Evolutionary conservation across 2,797 vertebrate species (phyloP), one percentile per base, ranked within the genome.

Genomic region (Pagetopsis macropterus): DNA sequence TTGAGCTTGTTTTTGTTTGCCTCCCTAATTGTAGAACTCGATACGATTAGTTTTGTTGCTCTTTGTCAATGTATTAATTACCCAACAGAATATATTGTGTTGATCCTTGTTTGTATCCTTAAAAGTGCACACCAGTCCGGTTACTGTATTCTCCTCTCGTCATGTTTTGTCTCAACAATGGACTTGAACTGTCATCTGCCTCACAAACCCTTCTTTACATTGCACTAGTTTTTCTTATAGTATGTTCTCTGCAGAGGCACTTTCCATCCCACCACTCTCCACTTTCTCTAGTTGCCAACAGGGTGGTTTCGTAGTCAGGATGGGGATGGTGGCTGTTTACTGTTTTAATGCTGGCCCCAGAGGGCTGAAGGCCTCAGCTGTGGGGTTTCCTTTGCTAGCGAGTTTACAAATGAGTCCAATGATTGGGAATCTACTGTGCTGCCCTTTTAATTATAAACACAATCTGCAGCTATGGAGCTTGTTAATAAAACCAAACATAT

Each of bases 251-350:
- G 0, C n/a, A 23, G 14, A 50, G 33, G 5, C 3, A 45, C 9
- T 84, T 88, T 87, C 75, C 83, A 78, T 61, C 67, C 55, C 71
- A 72, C 70, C 48, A 62, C 60, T 72, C 19, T 79, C 33, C 3
- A n/a, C 48, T 54, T 66, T 37, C 21, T 63, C 11, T 75, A 57
- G 78, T 87, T 91, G 63, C 70, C 66, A 76, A 0, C 49, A 14
- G 4, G 50, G 70, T 48, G 76, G 1, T 79, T 69, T 70, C 0
- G 86, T 89, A 56, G 89, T 82, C 85, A 92, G 82, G 83, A 86
- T 51, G 43, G 90, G 77, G 83, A 85, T 37, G 3, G 13, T 2
- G 19, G 61, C 63, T 92, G 90, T 93, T 93, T 93, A 83, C 87
- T 5, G 10, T 71, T 33, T 3, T 5, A 63, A 45, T 27, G 23